Evolutionary conservation across 2,113 vertebrate genomes (phyloP).

Genomic region (Dicerorhinus sumatrensis): DNA sequence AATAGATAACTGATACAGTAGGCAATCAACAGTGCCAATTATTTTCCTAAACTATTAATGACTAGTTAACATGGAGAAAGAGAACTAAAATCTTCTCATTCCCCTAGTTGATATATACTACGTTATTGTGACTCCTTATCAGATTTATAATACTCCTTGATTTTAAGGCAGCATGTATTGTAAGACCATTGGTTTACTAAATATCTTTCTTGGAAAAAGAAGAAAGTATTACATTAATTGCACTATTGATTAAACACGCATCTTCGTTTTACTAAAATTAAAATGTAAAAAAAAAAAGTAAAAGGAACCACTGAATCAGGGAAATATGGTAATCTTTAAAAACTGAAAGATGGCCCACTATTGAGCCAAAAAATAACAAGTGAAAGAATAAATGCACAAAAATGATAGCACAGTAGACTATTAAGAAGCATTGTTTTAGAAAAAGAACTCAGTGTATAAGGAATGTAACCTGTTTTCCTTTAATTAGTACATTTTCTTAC

Average conservation of each 20-base stretch:
- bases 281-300: neutral
- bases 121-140: neutral
- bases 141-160: neutral
- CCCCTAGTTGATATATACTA: neutral
- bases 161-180: neutral
- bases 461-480: neutral
- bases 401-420: neutral
- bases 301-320: neutral
- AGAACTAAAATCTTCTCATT: neutral
- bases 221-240: neutral
- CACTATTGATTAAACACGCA: neutral
- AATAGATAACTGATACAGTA: too few species aligned
- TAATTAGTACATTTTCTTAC: neutral
- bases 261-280: neutral
- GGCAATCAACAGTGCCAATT: rapidly evolving
- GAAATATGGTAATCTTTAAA: neutral
- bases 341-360: neutral
- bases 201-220: neutral
- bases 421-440: neutral
- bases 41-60: neutral
- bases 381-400: neutral
- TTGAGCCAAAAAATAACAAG: neutral
- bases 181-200: neutral
- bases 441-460: neutral
- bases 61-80: neutral